A percentile compares a stretch with the other conserved stretches of the same genome.
Evolutionary conservation across 2,888 invertebrate species (phyloP).

Genomic region (Cybosia mesomella): DNA sequence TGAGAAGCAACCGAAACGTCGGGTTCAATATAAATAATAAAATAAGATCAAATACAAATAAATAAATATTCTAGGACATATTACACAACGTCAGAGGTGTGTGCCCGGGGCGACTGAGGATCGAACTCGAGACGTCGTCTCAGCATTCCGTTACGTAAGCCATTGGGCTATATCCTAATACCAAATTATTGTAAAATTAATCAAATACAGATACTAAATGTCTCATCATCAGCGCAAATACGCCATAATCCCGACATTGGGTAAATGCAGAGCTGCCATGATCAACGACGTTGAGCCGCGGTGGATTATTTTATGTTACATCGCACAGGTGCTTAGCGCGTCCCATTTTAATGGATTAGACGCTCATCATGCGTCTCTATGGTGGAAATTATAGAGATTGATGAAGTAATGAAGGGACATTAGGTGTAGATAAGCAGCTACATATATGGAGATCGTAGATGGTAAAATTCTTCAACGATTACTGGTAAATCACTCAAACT

Average conservation of each 20-base stretch:
- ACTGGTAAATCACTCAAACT: too few relatives aligned
- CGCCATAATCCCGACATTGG: slow-evolving; percentile 26
- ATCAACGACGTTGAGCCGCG: slow-evolving; percentile 41
- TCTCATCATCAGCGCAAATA: slow-evolving; percentile 34
- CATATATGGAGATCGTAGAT: neutral
- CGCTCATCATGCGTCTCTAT: slow-evolving; percentile 8
- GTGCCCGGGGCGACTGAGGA: too few relatives aligned
- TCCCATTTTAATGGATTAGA: slow-evolving; percentile 49
- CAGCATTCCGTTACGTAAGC: too few relatives aligned
- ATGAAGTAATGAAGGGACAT: neutral
- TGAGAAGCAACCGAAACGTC: too few relatives aligned
- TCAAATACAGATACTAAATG: slow-evolving; percentile 6
- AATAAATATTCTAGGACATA: too few relatives aligned
- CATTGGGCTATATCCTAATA: neutral
- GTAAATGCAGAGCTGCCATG: slow-evolving; percentile 29
- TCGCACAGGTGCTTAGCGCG: slow-evolving; percentile 25
- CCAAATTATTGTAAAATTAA: slow-evolving; percentile 10
- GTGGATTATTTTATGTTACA: slow-evolving; percentile 46
- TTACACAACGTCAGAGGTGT: too few relatives aligned
- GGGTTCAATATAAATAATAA: too few relatives aligned
- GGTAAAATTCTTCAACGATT: too few relatives aligned
- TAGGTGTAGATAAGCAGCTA: neutral
- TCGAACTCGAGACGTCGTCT: too few relatives aligned
- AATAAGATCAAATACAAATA: too few relatives aligned
- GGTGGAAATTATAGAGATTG: slow-evolving; percentile 13